Percentiles rank a stretch among this genome's conserved stretches.
Conservation (phyloP, 2,888 invertebrate species). For the Trachelus tabidus region DNA sequence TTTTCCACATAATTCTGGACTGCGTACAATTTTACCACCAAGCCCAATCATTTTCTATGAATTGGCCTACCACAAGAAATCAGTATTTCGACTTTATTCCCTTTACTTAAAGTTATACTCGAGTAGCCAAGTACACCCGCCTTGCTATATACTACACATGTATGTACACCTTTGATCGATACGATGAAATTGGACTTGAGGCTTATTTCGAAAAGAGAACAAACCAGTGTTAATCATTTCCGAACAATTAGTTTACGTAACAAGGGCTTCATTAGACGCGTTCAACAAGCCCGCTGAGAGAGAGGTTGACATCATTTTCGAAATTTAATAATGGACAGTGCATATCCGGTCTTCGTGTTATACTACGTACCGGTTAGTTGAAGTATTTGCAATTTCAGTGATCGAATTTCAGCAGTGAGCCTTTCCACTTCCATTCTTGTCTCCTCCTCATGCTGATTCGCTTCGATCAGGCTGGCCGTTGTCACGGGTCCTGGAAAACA, state of each 20-base stretch:
- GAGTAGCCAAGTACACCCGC: neutral
- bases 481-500: slow-evolving; percentile 45
- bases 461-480: slow-evolving; percentile 68
- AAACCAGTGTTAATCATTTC: neutral
- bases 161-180: neutral
- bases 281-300: neutral
- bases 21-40: neutral
- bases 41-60: neutral
- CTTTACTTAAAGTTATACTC: neutral
- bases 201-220: neutral
- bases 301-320: neutral
- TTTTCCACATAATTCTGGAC: neutral
- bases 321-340: neutral
- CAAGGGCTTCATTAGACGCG: neutral
- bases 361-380: slow-evolving; percentile 68
- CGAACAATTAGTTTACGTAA: neutral
- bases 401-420: slow-evolving; percentile 73
- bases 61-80: neutral
- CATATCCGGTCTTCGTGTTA: neutral
- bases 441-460: slow-evolving; percentile 71
- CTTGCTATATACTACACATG: neutral
- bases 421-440: slow-evolving; percentile 72
- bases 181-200: neutral
- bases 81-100: neutral
- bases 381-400: slow-evolving; percentile 71